phyloP scores from a whole-genome alignment of 1,140 invertebrate species.

The Drosophila bipectinata region DNA sequence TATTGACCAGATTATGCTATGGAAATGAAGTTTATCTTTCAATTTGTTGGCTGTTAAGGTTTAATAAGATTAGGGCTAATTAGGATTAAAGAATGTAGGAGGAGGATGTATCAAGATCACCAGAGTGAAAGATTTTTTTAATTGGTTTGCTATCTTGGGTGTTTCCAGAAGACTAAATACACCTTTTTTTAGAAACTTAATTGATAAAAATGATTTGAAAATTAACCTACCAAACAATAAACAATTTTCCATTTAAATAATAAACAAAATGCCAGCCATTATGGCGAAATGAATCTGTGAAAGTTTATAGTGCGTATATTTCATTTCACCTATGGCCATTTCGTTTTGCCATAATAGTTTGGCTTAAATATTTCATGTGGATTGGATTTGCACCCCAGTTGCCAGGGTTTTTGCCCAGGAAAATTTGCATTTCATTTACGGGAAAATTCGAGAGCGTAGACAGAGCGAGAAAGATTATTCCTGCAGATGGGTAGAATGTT shows the following conservation, averaged over 20 bases:
- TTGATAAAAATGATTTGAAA: neutral
- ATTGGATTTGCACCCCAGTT: slow-evolving; percentile 42
- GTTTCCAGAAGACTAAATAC: neutral
- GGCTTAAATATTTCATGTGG: slow-evolving; percentile 65
- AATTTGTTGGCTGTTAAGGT: slow-evolving; percentile 28
- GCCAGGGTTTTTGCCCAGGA: too few species aligned
- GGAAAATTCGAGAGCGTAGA: slow-evolving; percentile 6
- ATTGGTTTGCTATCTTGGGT: slow-evolving; percentile 4
- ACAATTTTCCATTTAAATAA: slow-evolving; percentile 14
- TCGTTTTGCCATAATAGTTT: slow-evolving; percentile 56
- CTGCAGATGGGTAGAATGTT: slow-evolving; percentile 58
- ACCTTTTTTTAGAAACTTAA: neutral
- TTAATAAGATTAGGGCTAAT: slow-evolving; percentile 30
- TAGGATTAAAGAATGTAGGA: slow-evolving; percentile 10
- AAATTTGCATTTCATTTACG: slow-evolving; percentile 63
- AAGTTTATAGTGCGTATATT: slow-evolving; percentile 22
- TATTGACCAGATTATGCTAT: slow-evolving; percentile 29
- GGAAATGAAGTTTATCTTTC: slow-evolving; percentile 46
- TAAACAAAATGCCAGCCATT: neutral
- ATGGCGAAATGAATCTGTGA: slow-evolving; percentile 7
- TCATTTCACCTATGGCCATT: slow-evolving; percentile 6
- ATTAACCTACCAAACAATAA: neutral
- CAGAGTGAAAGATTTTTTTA: neutral
- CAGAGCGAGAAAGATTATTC: slow-evolving; percentile 4
- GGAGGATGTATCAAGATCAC: neutral